Evolutionary conservation across 2,113 vertebrate genomes (phyloP), one percentile per base, ranked within the genome.

Genomic region (Tyto alba): DNA sequence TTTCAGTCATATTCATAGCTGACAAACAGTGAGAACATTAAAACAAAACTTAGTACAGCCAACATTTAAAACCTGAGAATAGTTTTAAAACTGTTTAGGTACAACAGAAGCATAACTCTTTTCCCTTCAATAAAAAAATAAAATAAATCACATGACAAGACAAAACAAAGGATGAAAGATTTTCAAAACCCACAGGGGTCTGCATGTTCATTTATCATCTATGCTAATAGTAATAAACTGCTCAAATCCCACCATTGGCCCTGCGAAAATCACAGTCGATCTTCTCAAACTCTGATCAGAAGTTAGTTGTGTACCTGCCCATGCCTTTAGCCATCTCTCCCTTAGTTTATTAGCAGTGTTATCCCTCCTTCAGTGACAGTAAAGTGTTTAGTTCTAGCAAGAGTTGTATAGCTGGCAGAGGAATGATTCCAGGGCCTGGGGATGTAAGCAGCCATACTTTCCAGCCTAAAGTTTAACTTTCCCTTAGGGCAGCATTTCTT

Each of bases 401-500:
- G 74, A 50, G 71, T 76, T 43, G 23, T 12, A 6, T 0, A 69
- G 36, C 79, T 78, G 63, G 73, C 81, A 79, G 56, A 2, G 36
- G 84, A 47, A 47, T 47, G 23, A 59, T 55, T 59, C 30, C 20
- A 32, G 75, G 60, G 68, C 38, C 71, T 30, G 50, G 68, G 48
- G 64, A 67, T 45, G 47, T 1, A 72, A 74, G 47, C 76, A 78
- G 86, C 45, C 73, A 66, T 13, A 56, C 43, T 88, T 82, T 36
- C 38, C 88, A 80, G 95, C 30, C 85, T 63, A 0, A 95, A 94
- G 78, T 94, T 89, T 48, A 83, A 85, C 88, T 95, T 96, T 88
- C 94, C 96, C 96, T 92, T 96, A 96, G 96, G 94, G 94, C 94
- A 97, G 95, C 91, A 93, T 90, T 95, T 96, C 89, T 97, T 86